A percentile compares a stretch with the other conserved stretches of the same genome.
Conservation (phyloP, 2,113 vertebrate genomes). For the Rhagologus leucostigma region DNA sequence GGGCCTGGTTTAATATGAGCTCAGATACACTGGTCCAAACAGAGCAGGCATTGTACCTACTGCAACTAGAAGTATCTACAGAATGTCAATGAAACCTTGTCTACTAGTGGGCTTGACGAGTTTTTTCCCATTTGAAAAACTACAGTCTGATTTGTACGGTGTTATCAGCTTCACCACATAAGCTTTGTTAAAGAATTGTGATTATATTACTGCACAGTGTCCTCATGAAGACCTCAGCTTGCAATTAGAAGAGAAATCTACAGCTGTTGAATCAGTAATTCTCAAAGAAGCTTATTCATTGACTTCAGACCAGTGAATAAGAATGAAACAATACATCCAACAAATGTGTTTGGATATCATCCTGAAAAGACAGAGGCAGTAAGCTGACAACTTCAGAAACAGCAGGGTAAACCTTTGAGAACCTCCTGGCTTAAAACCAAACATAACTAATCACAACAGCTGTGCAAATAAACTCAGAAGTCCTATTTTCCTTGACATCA, state of each 20-base stretch:
- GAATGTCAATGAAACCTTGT: rapidly evolving
- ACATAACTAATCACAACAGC: constrained; percentile 4
- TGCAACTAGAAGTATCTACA: neutral
- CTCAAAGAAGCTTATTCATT: neutral
- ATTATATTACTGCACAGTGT: neutral
- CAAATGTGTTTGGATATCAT: neutral
- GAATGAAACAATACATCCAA: neutral
- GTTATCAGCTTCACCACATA: neutral
- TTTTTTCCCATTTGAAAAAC: neutral
- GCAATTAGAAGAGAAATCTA: neutral
- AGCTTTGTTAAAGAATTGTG: neutral
- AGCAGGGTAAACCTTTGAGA: neutral
- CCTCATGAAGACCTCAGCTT: neutral
- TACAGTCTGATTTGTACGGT: neutral
- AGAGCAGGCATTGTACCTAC: neutral
- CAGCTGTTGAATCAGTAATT: neutral
- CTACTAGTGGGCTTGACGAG: rapidly evolving
- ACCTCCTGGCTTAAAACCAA: neutral
- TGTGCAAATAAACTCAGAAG: constrained; percentile 18
- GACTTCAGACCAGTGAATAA: neutral
- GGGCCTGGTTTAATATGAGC: neutral
- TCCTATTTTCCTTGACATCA: neutral
- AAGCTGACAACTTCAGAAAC: neutral
- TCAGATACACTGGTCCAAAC: neutral
- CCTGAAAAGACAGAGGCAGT: neutral